Conservation (phyloP, 2,888 invertebrate species). For the Opisthograptis luteolata region DNA sequence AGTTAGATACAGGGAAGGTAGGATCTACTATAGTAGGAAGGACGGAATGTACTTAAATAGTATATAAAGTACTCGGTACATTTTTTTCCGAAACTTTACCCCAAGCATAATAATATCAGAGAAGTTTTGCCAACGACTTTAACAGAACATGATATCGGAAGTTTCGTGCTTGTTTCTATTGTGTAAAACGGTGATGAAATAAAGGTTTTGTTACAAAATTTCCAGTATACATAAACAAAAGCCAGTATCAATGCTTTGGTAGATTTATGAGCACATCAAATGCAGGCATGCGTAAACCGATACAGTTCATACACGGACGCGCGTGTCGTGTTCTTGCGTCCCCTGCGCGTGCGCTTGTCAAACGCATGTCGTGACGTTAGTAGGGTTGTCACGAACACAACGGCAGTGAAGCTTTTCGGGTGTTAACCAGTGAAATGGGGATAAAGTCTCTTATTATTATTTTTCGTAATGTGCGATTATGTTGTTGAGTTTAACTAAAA, state of each 20-base stretch:
- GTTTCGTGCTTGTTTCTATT: conserved; percentile 26
- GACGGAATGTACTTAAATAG: too few relatives aligned
- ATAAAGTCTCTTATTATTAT: neutral
- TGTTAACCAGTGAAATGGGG: neutral
- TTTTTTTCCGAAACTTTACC: too few relatives aligned
- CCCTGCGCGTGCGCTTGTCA: conserved; percentile 28
- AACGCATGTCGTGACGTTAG: neutral
- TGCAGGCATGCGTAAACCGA: conserved; percentile 34
- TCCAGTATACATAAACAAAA: conserved; percentile 16
- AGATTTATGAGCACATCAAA: conserved; percentile 26
- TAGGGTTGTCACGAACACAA: conserved; percentile 4
- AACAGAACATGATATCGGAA: too few relatives aligned
- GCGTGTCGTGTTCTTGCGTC: conserved; percentile 22
- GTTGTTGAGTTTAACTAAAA: too few relatives aligned
- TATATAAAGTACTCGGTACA: too few relatives aligned
- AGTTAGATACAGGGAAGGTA: too few relatives aligned
- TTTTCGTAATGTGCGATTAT: too few relatives aligned
- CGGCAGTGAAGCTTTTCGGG: neutral
- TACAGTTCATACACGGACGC: conserved; percentile 25
- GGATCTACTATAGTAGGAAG: too few relatives aligned
- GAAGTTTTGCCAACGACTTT: too few relatives aligned
- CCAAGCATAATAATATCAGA: too few relatives aligned
- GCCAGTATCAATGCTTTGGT: conserved; percentile 10
- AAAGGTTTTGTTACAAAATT: conserved; percentile 2
- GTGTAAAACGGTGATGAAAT: neutral